These are phyloP conservation scores for Clostera curtula DNA, from an alignment of 2,888 invertebrate genomes.

Conservation along the genomic window DNA sequence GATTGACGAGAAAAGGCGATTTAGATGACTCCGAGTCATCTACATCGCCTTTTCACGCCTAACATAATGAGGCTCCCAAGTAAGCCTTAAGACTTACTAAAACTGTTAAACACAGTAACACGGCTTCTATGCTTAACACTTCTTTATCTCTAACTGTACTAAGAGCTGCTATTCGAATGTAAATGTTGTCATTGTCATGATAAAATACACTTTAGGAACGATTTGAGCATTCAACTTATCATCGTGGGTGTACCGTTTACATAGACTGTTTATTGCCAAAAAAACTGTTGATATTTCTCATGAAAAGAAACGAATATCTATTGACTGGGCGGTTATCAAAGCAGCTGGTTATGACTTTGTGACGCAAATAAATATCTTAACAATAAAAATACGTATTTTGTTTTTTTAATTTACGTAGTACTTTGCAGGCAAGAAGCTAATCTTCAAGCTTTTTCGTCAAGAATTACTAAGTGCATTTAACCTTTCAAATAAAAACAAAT, in stretches of 20 bases:
- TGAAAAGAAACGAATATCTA: slow-evolving; percentile 3
- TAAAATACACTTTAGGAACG: slow-evolving; percentile 9
- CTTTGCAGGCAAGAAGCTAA: too few relatives aligned
- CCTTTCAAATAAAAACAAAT: too few relatives aligned
- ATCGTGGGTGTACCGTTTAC: slow-evolving; percentile 15
- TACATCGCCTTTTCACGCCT: too few relatives aligned
- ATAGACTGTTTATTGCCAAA: slow-evolving; percentile 7
- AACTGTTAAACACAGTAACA: too few relatives aligned
- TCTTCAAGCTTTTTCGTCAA: too few relatives aligned
- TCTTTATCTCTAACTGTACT: not conserved
- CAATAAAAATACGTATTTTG: not conserved
- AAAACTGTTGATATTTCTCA: slow-evolving; percentile 8
- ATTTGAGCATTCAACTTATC: slow-evolving; percentile 1
- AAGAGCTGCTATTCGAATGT: slow-evolving; percentile 9
- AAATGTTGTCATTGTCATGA: slow-evolving; percentile 9
- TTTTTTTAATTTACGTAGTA: too few relatives aligned
- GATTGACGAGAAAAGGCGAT: too few relatives aligned
- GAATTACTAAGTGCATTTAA: too few relatives aligned
- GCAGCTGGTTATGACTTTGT: slow-evolving; percentile 1
- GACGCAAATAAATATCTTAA: not conserved
- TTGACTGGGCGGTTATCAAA: slow-evolving; percentile 2
- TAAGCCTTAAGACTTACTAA: too few relatives aligned
- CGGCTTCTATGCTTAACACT: too few relatives aligned
- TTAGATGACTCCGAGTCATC: too few relatives aligned
- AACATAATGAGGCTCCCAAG: too few relatives aligned